Evolutionary conservation across 2,888 invertebrate genomes (phyloP).

Genomic region (Melanophora roralis): DNA sequence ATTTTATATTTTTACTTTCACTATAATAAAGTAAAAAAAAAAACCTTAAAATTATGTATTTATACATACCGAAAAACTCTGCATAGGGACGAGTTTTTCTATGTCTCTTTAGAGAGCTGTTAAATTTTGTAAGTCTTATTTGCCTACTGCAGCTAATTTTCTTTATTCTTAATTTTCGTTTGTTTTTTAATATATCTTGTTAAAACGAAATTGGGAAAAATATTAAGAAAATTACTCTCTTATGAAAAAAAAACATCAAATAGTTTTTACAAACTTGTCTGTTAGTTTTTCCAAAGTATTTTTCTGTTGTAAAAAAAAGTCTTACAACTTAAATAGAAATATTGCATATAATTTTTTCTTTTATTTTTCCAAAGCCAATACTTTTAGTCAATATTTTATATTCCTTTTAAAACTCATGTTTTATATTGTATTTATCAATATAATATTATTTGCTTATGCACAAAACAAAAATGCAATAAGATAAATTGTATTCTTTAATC

Average conservation of each 20-base stretch:
- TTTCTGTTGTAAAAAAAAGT: too few species aligned
- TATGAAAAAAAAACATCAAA: too few species aligned
- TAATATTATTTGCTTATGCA: conserved; percentile 38
- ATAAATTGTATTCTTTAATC: conserved; percentile 58
- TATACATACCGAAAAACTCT: too few species aligned
- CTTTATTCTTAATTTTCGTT: conserved; percentile 10
- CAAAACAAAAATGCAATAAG: conserved; percentile 50
- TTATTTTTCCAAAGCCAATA: background rate
- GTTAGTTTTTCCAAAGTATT: too few species aligned
- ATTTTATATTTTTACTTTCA: background rate
- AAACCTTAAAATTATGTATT: background rate
- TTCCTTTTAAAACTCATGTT: conserved; percentile 3
- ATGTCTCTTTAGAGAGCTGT: conserved; percentile 37
- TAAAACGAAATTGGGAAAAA: conserved; percentile 5
- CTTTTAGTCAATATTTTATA: conserved; percentile 12
- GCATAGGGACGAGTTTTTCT: background rate
- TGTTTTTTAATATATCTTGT: background rate
- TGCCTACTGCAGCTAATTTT: conserved; percentile 13
- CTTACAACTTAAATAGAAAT: too few species aligned
- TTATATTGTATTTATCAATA: conserved; percentile 4
- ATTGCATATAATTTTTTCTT: conserved; percentile 11
- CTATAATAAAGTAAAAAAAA: background rate
- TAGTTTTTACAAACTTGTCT: too few species aligned
- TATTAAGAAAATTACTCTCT: too few species aligned
- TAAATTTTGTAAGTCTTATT: conserved; percentile 43